Evolutionary conservation across 1,140 invertebrate genomes (phyloP).

Genomic region (Drosophila watanabei): DNA sequence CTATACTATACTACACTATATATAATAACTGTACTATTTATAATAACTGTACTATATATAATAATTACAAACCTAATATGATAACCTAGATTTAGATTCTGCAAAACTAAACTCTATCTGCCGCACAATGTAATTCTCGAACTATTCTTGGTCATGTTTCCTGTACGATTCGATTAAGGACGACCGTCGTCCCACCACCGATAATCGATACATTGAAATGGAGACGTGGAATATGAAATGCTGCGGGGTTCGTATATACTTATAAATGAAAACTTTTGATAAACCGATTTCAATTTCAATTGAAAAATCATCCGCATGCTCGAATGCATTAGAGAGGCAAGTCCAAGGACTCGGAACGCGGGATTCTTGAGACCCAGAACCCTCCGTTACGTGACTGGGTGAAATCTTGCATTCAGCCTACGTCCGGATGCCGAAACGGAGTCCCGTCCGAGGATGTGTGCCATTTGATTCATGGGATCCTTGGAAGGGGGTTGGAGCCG

Average conservation of each 20-base stretch:
- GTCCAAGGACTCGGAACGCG: too few relatives aligned
- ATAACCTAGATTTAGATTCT: background rate
- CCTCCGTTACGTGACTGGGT: constrained; percentile 50
- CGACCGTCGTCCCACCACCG: background rate
- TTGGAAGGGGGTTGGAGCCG: background rate
- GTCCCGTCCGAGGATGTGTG: constrained; percentile 51
- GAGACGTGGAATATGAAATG: constrained; percentile 7
- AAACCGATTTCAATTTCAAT: constrained; percentile 53
- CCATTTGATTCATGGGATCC: constrained; percentile 75
- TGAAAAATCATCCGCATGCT: constrained; percentile 39
- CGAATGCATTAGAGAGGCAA: constrained; percentile 15
- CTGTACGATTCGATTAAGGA: background rate
- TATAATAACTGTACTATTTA: too few relatives aligned
- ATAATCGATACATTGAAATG: constrained; percentile 46
- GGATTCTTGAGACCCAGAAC: background rate
- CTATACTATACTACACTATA: too few relatives aligned
- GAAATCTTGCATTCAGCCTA: constrained; percentile 59
- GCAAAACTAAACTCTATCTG: background rate
- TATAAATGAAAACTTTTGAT: constrained; percentile 44
- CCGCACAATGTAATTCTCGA: background rate
- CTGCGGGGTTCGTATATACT: background rate
- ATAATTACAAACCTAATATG: too few relatives aligned
- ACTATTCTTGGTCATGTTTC: background rate
- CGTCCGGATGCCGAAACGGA: constrained; percentile 23
- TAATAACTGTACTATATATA: too few relatives aligned